phyloP scores from a whole-genome alignment of 2,888 invertebrate genomes.

The Stegophylla sp. region DNA sequence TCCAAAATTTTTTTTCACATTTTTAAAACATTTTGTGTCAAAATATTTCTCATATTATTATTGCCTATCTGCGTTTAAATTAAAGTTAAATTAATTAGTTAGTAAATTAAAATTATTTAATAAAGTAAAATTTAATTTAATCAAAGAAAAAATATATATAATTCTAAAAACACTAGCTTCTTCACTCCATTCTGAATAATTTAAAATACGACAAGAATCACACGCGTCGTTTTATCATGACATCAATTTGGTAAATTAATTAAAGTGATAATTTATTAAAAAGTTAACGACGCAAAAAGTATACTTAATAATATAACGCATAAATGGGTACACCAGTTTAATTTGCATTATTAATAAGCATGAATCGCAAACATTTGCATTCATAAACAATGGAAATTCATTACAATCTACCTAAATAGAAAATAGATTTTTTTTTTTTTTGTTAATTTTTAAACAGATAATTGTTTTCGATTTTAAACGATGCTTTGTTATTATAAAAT shows the following conservation, averaged over 20 bases:
- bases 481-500: no score
- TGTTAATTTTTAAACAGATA: slow-evolving; percentile 2
- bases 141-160: no score
- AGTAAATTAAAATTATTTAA: no score
- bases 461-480: background rate
- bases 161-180: no score
- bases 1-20: no score
- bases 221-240: background rate
- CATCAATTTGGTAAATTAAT: background rate
- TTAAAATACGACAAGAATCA: no score
- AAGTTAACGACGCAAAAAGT: background rate
- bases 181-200: no score
- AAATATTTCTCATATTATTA: no score
- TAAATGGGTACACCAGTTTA: background rate
- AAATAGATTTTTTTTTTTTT: background rate
- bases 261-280: background rate
- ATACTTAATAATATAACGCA: background rate
- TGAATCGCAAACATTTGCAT: background rate
- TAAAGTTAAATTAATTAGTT: no score
- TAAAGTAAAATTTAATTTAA: no score
- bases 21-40: no score
- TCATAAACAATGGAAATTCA: slow-evolving; percentile 7
- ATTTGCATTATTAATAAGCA: slow-evolving; percentile 5
- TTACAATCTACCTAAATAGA: background rate
- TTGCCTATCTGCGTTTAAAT: no score